Percentiles rank a stretch among this genome's conserved stretches.
Evolutionary conservation across 2,888 invertebrate species (phyloP).

Genomic region (Acronicta leporina): DNA sequence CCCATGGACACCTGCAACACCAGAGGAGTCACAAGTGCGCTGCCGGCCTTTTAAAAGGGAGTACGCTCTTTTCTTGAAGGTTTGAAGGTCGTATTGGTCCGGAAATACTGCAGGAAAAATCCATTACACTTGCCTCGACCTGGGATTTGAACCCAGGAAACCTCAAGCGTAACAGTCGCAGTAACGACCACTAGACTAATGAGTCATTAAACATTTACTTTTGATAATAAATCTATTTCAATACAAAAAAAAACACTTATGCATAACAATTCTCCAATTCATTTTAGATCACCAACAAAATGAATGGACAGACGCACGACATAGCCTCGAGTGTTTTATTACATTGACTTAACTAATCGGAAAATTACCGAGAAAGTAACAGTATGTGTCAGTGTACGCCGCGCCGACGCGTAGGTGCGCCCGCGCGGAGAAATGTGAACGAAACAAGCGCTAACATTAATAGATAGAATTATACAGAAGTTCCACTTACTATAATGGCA

Average conservation of each 20-base stretch:
- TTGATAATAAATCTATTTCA: too few relatives aligned
- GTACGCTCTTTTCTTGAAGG: too few relatives aligned
- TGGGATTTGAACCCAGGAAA: too few relatives aligned
- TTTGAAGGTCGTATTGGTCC: too few relatives aligned
- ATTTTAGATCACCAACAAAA: constrained; percentile 16
- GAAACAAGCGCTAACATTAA: constrained; percentile 33
- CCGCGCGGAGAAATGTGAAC: constrained; percentile 61
- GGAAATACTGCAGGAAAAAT: too few relatives aligned
- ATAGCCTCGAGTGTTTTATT: constrained; percentile 30
- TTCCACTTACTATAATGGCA: neutral
- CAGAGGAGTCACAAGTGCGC: too few relatives aligned
- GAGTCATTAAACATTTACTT: too few relatives aligned
- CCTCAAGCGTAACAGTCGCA: too few relatives aligned
- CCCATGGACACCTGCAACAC: too few relatives aligned
- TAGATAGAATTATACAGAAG: constrained; percentile 28
- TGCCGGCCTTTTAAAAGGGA: too few relatives aligned
- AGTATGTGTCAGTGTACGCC: constrained; percentile 50
- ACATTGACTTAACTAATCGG: constrained; percentile 40
- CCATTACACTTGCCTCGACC: too few relatives aligned
- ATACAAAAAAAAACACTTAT: constrained; percentile 14
- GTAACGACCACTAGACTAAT: too few relatives aligned
- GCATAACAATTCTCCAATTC: constrained; percentile 11
- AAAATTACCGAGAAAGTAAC: constrained; percentile 53
- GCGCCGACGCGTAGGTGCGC: constrained; percentile 65
- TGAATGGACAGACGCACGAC: constrained; percentile 21